Evolutionary conservation across 2,113 vertebrate genomes (phyloP), one percentile per base, ranked within the genome.

Genomic region (Archocentrus centrarchus): DNA sequence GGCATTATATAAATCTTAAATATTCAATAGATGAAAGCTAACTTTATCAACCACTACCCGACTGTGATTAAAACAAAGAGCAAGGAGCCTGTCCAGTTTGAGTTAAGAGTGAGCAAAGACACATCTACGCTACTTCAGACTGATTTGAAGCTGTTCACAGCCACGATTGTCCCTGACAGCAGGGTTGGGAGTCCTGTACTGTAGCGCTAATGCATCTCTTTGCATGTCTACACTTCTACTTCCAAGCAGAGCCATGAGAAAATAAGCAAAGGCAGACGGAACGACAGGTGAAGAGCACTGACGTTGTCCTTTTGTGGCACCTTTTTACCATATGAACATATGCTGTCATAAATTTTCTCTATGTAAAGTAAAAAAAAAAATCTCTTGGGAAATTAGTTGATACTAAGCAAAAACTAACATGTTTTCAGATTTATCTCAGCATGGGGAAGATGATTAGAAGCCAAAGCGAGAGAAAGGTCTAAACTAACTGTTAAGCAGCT

Each of bases 281-380:
- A 76, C 6, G 14, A 63, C 79, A 11, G 60, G 58, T 41, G 9
- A 66, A 6, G 66, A 79, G 78, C 53, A 32, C 64, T 66, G 59
- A 57, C 53, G 1, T 47, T 75, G 81, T 83, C 82, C 22, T 73
- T 84, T 88, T 89, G 85, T 91, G 79, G 70, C 89, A 87, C 82
- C 44, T 57, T 24, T 57, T 60, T 15, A 39, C 3, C 32, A 20
- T 27, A 17, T 0, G n/a, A 80, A 79, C 20, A 27, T 3, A 58
- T 47, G 27, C 1, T 24, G 53, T 15, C 27, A 3, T 11, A 20
- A 13, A 9, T 55, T 22, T n/a, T 20, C 44, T 62, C 44, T 78
- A 68, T 39, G 30, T 20, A 20, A 63, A 44, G 7, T 30, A 2
- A 58, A 22, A 37, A 17, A 44, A 44, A 30, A 50, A 27, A 1